These are phyloP conservation scores for Anhinga rufa DNA, from an alignment of 2,113 vertebrate species.

Conservation along the genomic window DNA sequence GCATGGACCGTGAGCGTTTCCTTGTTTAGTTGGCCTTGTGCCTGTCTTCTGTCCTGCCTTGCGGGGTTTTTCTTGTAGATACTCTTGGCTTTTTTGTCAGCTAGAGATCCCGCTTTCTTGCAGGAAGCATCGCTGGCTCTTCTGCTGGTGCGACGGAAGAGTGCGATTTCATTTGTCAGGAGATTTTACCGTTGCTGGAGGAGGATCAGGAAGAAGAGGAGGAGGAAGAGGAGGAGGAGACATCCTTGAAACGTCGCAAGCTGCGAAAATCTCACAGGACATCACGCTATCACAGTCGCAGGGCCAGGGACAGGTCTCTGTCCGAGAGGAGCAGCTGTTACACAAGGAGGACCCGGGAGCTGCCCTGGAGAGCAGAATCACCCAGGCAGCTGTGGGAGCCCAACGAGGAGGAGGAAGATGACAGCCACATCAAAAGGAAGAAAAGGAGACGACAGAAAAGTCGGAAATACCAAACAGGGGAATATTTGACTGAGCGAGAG, in stretches of 20 bases:
- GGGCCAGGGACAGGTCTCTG: constrained; percentile 64
- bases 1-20: neutral
- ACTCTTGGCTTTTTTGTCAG: neutral
- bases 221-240: constrained; percentile 59
- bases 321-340: constrained; percentile 66
- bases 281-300: constrained; percentile 64
- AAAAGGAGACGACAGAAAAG: constrained; percentile 89
- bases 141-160: constrained; percentile 57
- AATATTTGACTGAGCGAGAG: constrained; percentile 88
- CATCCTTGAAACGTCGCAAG: constrained; percentile 65
- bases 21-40: accelerated
- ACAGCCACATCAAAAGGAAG: constrained; percentile 76
- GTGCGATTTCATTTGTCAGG: constrained; percentile 62
- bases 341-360: constrained; percentile 69
- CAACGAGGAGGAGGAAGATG: constrained; percentile 72
- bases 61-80: neutral
- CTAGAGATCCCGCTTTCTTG: neutral
- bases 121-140: constrained; percentile 71
- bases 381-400: constrained; percentile 70
- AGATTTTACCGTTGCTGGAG: constrained; percentile 63
- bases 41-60: neutral
- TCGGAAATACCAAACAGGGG: constrained; percentile 92
- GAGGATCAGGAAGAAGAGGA: constrained; percentile 62
- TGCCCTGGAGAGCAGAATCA: constrained; percentile 74
- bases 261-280: constrained; percentile 71